A percentile compares a stretch with the other conserved stretches of the same genome.
Evolutionary conservation across 2,113 vertebrate genomes (phyloP).

Genomic region (Nothoprocta perdicaria): DNA sequence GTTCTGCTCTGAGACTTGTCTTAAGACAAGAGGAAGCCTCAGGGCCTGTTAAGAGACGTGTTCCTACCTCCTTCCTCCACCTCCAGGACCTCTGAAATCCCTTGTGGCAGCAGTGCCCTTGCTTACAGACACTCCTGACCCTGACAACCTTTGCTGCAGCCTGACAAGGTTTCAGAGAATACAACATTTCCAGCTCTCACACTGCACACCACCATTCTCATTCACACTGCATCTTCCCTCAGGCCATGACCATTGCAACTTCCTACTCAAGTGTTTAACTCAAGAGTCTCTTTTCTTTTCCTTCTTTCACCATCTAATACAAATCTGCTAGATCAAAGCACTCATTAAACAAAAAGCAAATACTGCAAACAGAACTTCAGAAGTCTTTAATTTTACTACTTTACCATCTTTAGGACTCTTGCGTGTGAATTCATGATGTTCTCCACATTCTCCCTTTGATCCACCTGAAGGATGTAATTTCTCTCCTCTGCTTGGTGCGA

Average conservation of each 20-base stretch:
- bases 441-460: background rate
- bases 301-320: background rate
- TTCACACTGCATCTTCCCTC: background rate
- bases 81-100: background rate
- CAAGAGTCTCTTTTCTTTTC: background rate
- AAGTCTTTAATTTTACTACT: background rate
- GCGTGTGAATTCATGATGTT: background rate
- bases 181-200: background rate
- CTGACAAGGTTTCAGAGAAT: background rate
- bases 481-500: background rate
- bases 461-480: background rate
- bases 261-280: background rate
- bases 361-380: background rate
- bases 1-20: background rate
- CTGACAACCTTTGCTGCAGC: background rate
- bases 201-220: background rate
- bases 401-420: background rate
- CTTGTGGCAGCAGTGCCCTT: background rate
- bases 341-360: background rate
- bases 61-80: background rate
- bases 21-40: background rate
- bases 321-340: background rate
- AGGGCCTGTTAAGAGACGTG: accelerated
- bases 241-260: background rate
- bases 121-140: background rate